These are phyloP conservation scores for Drosophila pachea DNA, from an alignment of 1,140 invertebrate genomes.

Conservation along the genomic window DNA sequence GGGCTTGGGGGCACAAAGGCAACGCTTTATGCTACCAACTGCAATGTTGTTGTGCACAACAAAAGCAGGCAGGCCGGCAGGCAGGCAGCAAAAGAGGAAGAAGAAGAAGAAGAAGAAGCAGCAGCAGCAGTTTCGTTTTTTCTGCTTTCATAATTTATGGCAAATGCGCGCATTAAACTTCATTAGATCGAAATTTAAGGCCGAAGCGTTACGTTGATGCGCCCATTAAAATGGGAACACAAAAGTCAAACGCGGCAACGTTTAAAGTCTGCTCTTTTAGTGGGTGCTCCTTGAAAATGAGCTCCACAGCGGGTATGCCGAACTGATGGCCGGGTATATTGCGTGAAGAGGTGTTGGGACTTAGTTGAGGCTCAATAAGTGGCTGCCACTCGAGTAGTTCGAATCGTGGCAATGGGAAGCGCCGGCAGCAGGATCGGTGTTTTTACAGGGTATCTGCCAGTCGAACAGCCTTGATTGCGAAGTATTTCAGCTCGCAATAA, in stretches of 20 bases:
- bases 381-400: no score
- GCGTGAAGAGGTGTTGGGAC: no score
- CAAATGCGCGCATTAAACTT: slow-evolving; percentile 76
- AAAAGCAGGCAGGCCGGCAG: slow-evolving; percentile 37
- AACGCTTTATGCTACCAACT: slow-evolving; percentile 38
- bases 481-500: no score
- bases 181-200: slow-evolving; percentile 77
- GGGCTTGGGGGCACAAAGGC: slow-evolving; percentile 42
- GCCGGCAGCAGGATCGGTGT: no score
- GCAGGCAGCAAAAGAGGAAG: neutral
- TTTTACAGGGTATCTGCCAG: no score
- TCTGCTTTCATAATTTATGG: slow-evolving; percentile 66
- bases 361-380: no score
- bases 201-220: slow-evolving; percentile 43
- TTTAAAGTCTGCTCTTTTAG: slow-evolving; percentile 14
- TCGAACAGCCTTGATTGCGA: no score
- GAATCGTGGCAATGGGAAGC: no score
- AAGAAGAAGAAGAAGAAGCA: slow-evolving; percentile 22
- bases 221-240: slow-evolving; percentile 38
- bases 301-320: neutral
- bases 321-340: neutral
- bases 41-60: slow-evolving; percentile 51
- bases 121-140: slow-evolving; percentile 46
- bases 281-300: neutral
- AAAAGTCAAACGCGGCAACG: slow-evolving; percentile 19